These are phyloP conservation scores for Antrozous pallidus DNA, from an alignment of 2,797 vertebrate species.

Conservation along the genomic window DNA sequence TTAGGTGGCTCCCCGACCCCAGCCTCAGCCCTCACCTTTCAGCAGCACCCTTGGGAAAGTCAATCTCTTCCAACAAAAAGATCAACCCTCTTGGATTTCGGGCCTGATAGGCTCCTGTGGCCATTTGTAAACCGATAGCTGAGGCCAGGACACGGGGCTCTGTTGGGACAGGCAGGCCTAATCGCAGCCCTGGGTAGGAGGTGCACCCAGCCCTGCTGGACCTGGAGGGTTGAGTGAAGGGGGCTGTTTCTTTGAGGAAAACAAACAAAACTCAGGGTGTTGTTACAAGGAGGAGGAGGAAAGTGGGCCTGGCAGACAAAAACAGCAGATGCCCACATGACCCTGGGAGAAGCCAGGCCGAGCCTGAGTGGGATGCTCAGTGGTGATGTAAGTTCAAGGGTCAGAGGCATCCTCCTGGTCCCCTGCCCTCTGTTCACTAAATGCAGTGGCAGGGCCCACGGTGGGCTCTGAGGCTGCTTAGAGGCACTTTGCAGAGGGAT, in stretches of 20 bases:
- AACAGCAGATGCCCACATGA: background rate
- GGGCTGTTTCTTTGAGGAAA: background rate
- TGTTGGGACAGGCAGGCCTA: background rate
- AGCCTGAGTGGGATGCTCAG: background rate
- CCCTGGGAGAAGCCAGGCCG: background rate
- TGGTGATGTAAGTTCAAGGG: background rate
- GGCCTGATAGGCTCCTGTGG: background rate
- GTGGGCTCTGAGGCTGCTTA: background rate
- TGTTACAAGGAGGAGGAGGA: background rate
- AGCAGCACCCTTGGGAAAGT: background rate
- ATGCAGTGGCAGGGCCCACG: background rate
- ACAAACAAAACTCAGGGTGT: background rate
- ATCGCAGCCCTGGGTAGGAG: background rate
- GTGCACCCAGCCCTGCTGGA: background rate
- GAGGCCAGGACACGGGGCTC: no score
- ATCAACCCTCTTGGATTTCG: background rate
- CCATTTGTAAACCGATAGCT: background rate
- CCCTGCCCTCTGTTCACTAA: background rate
- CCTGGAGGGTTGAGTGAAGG: background rate
- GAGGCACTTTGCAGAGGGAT: background rate
- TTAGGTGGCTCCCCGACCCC: background rate
- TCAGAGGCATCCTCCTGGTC: background rate
- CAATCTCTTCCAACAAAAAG: background rate
- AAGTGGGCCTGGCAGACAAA: background rate
- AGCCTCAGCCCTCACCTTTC: background rate